Base-by-base conservation (phyloP, 2,113 vertebrate species). In the Arothron firmamentum region DNA sequence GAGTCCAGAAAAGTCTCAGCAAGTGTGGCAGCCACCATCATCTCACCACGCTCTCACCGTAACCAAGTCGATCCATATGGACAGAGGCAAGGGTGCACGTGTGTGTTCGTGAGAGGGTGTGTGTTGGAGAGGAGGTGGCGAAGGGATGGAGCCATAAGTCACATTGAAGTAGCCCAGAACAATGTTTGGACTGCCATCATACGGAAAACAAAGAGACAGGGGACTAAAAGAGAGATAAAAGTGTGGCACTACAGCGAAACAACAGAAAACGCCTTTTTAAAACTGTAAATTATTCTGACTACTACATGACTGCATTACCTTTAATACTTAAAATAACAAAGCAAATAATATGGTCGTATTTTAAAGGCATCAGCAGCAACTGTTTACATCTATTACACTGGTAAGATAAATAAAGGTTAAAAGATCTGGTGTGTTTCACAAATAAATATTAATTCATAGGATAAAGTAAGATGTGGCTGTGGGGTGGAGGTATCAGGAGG, bases 1-100 rank as follows among this genome's bases (percentile, higher is more conserved):
- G 55, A 63, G 82, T 74, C 66, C 74, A 81, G 84, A 85, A 87
- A 85, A 84, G 73, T 83, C 82, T 88, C 72, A 83, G 81, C 89
- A 89, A 87, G 89, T 83, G 77, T 72, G 89, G 77, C 77, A 69
- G 54, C 87, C 85, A 92, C 88, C 92, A 93, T 92, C 89, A 87
- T 92, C 90, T 90, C 87, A 92, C 85, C 89, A 79, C 87, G 78
- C 89, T 94, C 87, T 76, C 83, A 74, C 91, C 94, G 92, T 92
- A 93, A 91, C 92, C 92, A 91, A 95, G 89, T 88, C 85, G 69
- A 94, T 94, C 91, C 93, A 95, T 88, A 93, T 94, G 93, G 91
- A 78, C 82, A 56, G 67, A 75, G 83, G 73, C 59, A 50, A 76
- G 23, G 77, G 85, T 85, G 75, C 23, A 82, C n/a, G 45, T 47